phyloP scores from a whole-genome alignment of 2,888 invertebrate species.

The Zaprionus bogoriensis region DNA sequence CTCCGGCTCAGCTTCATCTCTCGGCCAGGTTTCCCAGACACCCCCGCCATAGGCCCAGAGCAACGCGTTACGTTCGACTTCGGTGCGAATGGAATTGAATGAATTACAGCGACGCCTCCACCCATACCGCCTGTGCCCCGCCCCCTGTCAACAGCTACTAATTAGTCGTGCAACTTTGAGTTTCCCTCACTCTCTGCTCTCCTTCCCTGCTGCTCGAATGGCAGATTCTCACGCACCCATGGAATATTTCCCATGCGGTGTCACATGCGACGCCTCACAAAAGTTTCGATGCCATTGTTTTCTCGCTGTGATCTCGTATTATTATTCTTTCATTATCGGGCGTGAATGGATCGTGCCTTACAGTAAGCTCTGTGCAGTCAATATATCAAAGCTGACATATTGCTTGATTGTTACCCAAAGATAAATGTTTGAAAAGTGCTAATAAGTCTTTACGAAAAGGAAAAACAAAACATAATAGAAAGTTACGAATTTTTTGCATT shows the following conservation, averaged over 20 bases:
- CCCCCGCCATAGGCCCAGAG: not conserved
- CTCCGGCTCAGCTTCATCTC: not conserved
- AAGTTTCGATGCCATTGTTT: conserved; percentile 44
- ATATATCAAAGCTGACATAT: conserved; percentile 15
- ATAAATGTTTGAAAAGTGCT: not conserved
- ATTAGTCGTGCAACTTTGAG: conserved; percentile 51
- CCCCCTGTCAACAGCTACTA: conserved; percentile 38
- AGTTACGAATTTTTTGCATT: too few relatives aligned
- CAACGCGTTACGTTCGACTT: conserved; percentile 1
- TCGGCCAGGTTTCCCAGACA: conserved; percentile 1
- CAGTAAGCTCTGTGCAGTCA: not conserved
- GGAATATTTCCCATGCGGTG: conserved; percentile 52
- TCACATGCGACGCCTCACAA: conserved; percentile 49
- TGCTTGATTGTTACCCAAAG: not conserved
- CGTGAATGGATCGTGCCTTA: not conserved
- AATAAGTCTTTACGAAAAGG: not conserved
- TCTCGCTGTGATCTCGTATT: not conserved
- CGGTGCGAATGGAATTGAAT: conserved; percentile 34
- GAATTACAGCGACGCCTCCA: conserved; percentile 1
- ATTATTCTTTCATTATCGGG: conserved; percentile 14
- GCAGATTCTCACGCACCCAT: conserved; percentile 22
- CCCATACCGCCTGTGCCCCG: conserved; percentile 6
- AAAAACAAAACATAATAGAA: not conserved
- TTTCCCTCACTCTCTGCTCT: conserved; percentile 1
- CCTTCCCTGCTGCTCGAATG: not conserved